phyloP scores from a whole-genome alignment of 2,888 invertebrate genomes.

The Merodon equestris region DNA sequence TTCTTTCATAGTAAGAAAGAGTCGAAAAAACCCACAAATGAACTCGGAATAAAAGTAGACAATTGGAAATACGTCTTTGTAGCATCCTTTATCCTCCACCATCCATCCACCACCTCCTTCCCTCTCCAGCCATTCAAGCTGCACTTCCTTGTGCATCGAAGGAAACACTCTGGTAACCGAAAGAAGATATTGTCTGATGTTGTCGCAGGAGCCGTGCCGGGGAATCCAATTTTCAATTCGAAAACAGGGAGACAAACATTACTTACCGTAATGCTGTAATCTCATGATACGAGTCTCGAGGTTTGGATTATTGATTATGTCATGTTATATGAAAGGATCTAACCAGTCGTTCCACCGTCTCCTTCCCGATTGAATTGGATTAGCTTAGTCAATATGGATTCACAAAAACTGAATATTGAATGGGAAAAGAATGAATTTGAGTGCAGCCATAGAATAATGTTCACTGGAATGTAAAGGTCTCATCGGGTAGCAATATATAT shows the following conservation, averaged over 20 bases:
- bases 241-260: conserved; percentile 65
- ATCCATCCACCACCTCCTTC: not conserved
- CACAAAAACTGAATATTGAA: conserved; percentile 8
- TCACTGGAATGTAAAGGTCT: too few species aligned
- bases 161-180: conserved; percentile 52
- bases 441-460: too few species aligned
- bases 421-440: not conserved
- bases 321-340: conserved; percentile 16
- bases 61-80: conserved; percentile 47
- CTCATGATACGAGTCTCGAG: not conserved
- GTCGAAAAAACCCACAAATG: conserved; percentile 29
- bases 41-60: conserved; percentile 48
- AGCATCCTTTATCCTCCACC: not conserved
- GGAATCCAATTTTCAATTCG: conserved; percentile 60
- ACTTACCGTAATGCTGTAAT: conserved; percentile 60
- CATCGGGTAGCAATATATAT: too few species aligned
- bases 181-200: conserved; percentile 50
- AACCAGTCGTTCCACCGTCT: too few species aligned
- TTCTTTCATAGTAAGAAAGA: conserved; percentile 16
- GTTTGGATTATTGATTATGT: conserved; percentile 57
- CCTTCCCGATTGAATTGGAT: conserved; percentile 49
- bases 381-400: conserved; percentile 22
- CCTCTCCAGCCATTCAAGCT: not conserved
- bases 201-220: conserved; percentile 19
- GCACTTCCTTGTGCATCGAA: conserved; percentile 26